These are phyloP conservation scores for Hipparchia semele DNA, from an alignment of 2,888 invertebrate species.

Conservation along the genomic window DNA sequence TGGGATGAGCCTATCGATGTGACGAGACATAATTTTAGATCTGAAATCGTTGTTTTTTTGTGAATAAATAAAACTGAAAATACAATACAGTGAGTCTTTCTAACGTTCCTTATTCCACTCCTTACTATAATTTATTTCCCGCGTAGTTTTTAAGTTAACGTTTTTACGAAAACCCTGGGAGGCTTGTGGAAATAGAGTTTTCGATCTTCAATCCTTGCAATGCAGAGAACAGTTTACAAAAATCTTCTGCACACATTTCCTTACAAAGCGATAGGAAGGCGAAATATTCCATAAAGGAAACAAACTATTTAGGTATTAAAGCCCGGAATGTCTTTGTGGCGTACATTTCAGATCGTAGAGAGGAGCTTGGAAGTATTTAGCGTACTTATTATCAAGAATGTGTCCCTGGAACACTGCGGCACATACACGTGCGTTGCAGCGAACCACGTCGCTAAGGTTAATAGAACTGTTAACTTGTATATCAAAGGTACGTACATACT, in stretches of 20 bases:
- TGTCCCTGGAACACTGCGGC: constrained; percentile 87
- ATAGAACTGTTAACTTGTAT: constrained; percentile 87
- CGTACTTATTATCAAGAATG: constrained; percentile 87
- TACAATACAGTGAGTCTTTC: no score
- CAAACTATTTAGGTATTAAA: constrained; percentile 30
- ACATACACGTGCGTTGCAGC: constrained; percentile 89
- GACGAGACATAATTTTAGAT: no score
- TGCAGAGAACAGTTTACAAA: constrained; percentile 4
- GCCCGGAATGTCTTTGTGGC: constrained; percentile 33
- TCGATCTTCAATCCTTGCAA: not conserved
- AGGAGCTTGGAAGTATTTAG: constrained; percentile 87
- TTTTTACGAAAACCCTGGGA: no score
- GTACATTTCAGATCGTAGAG: constrained; percentile 80
- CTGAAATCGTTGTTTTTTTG: no score
- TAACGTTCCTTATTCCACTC: no score
- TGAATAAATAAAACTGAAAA: no score
- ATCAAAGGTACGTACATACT: constrained; percentile 85
- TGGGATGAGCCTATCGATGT: no score
- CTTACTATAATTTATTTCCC: no score
- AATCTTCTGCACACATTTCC: constrained; percentile 18
- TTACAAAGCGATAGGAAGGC: constrained; percentile 11
- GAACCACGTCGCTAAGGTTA: constrained; percentile 88
- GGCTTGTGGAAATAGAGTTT: no score
- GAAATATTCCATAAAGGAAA: constrained; percentile 23
- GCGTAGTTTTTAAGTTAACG: no score